Evolutionary conservation across 1,140 invertebrate genomes (phyloP).

Genomic region (Drosophila athabasca): DNA sequence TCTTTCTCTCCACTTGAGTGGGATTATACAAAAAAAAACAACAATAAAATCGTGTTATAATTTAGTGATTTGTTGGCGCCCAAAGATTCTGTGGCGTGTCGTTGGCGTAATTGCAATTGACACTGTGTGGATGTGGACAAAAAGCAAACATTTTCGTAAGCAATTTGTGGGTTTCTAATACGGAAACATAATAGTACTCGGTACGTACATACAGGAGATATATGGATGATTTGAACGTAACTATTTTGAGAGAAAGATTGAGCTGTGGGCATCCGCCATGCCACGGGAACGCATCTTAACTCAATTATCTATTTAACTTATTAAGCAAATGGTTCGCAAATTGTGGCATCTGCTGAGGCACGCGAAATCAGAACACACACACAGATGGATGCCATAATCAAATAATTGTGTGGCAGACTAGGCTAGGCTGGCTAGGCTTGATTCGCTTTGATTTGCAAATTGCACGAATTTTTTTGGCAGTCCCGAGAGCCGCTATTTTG

Average conservation of each 20-base stretch:
- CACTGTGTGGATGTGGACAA: constrained; percentile 54
- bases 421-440: constrained; percentile 14
- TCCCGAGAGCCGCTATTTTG: constrained; percentile 28
- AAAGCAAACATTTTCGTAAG: constrained; percentile 58
- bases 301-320: constrained; percentile 80
- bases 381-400: constrained; percentile 49
- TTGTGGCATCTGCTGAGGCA: constrained; percentile 56
- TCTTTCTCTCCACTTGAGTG: constrained; percentile 14
- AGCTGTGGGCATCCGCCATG: constrained; percentile 10
- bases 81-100: constrained; percentile 61
- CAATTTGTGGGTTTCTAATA: constrained; percentile 56
- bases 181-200: constrained; percentile 50
- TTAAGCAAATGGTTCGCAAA: constrained; percentile 74
- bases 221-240: constrained; percentile 16
- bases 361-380: constrained; percentile 53
- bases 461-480: constrained; percentile 50
- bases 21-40: constrained; percentile 1
- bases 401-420: constrained; percentile 54
- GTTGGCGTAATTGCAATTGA: constrained; percentile 59
- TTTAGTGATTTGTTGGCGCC: constrained; percentile 61
- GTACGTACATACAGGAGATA: not conserved
- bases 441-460: constrained; percentile 63
- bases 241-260: constrained; percentile 5
- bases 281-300: constrained; percentile 66
- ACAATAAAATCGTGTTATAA: constrained; percentile 56